phyloP scores from a whole-genome alignment of 1,140 invertebrate genomes.

The Cherax destructor region DNA sequence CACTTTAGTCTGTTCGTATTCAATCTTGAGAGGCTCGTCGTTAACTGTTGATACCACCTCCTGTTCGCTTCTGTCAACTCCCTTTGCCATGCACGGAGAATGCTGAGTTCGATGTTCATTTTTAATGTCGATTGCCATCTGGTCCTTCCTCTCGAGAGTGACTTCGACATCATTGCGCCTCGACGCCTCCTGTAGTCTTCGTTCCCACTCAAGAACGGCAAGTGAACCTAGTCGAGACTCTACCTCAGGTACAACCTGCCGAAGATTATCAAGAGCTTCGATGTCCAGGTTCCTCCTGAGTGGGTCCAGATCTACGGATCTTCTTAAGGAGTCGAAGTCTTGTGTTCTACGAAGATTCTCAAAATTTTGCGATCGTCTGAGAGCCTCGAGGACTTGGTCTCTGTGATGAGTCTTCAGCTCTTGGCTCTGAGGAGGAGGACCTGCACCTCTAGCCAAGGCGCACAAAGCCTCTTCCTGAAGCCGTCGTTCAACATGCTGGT shows the following conservation, averaged over 20 bases:
- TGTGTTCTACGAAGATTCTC: constrained; percentile 42
- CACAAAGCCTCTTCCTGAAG: constrained; percentile 46
- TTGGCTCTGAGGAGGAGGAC: constrained; percentile 30
- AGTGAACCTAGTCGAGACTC: constrained; percentile 53
- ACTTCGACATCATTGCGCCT: constrained; percentile 43
- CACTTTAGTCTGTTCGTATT: constrained; percentile 35
- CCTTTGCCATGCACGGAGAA: background rate
- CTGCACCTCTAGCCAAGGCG: constrained; percentile 30
- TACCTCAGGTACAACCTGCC: constrained; percentile 51
- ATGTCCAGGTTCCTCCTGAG: constrained; percentile 50
- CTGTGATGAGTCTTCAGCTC: constrained; percentile 41
- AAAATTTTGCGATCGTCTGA: constrained; percentile 44
- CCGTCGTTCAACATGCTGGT: constrained; percentile 32
- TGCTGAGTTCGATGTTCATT: constrained; percentile 21
- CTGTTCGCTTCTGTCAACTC: constrained; percentile 5
- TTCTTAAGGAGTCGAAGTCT: constrained; percentile 45
- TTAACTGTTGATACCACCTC: constrained; percentile 25
- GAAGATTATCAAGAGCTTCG: constrained; percentile 51
- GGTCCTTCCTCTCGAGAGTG: constrained; percentile 44
- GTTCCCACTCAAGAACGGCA: constrained; percentile 55
- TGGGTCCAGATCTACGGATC: constrained; percentile 36
- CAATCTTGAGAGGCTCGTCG: constrained; percentile 26
- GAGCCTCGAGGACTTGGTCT: constrained; percentile 62
- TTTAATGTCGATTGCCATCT: constrained; percentile 25
- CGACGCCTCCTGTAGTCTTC: constrained; percentile 48